A percentile compares a stretch with the other conserved stretches of the same genome.
These are phyloP conservation scores for Gobio gobio DNA, from an alignment of 2,113 vertebrate species.

Conservation along the genomic window DNA sequence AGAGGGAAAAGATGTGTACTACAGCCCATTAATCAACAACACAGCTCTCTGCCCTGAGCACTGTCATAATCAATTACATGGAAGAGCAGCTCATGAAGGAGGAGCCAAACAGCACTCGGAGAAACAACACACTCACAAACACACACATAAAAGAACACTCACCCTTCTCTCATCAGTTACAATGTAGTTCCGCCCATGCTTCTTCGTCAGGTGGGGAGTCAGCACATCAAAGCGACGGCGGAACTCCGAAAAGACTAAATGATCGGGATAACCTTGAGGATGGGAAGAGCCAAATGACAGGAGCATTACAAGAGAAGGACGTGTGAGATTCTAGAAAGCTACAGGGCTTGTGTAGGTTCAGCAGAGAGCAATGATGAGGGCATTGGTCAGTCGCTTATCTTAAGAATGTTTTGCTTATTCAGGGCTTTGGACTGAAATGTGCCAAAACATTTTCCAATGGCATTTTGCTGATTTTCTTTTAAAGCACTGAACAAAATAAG, in stretches of 20 bases:
- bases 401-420: constrained; percentile 17
- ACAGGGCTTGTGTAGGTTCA: constrained; percentile 9
- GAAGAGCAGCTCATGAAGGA: constrained; percentile 56
- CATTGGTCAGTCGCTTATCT: constrained; percentile 19
- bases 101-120: constrained; percentile 7
- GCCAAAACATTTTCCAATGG: background rate
- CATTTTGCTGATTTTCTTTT: constrained; percentile 25
- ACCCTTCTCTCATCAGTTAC: constrained; percentile 94
- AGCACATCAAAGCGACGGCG: constrained; percentile 92
- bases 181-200: constrained; percentile 91
- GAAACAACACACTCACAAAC: constrained; percentile 6
- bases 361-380: constrained; percentile 22
- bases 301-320: background rate
- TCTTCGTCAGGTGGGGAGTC: constrained; percentile 94
- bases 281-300: constrained; percentile 20
- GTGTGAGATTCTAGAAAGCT: constrained; percentile 15
- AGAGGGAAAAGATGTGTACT: constrained; percentile 39
- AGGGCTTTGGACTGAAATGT: background rate
- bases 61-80: constrained; percentile 77
- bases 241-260: constrained; percentile 98
- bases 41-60: constrained; percentile 65
- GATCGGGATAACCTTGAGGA: constrained; percentile 89
- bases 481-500: constrained; percentile 8
- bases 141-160: constrained; percentile 48
- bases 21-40: constrained; percentile 69